These are phyloP conservation scores for Candidula unifasciata DNA, from an alignment of 2,888 invertebrate genomes.

Conservation along the genomic window DNA sequence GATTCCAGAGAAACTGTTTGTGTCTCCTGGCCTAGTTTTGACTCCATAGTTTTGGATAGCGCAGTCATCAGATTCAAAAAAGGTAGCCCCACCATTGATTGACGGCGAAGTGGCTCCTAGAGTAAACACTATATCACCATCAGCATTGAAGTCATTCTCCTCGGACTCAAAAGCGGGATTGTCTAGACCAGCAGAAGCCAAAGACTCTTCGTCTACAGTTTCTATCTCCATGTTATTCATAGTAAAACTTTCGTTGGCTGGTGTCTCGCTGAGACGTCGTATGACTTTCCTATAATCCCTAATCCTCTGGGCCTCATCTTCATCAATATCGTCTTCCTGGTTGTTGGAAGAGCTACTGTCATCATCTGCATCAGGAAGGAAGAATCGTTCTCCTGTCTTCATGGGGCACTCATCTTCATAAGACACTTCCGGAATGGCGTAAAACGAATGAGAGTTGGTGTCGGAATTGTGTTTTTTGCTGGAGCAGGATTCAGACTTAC, in stretches of 20 bases:
- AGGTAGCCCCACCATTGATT: too few species aligned
- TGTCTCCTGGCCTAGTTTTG: neutral
- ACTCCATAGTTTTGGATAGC: neutral
- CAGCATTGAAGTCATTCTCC: neutral
- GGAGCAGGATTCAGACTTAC: too few species aligned
- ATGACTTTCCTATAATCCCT: slow-evolving; percentile 12
- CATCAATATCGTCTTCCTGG: neutral
- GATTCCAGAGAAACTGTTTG: too few species aligned
- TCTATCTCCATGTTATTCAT: neutral
- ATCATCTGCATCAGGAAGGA: neutral
- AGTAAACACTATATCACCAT: slow-evolving; percentile 21
- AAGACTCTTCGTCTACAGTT: neutral
- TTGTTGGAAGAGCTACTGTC: neutral
- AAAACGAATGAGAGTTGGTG: neutral
- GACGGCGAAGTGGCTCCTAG: neutral
- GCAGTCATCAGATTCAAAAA: slow-evolving; percentile 3
- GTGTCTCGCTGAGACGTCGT: neutral
- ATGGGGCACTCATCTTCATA: slow-evolving; percentile 6
- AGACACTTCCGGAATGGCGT: slow-evolving; percentile 20
- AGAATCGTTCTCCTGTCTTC: neutral
- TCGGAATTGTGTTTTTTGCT: neutral
- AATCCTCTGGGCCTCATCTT: neutral
- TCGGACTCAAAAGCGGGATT: neutral
- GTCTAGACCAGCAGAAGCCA: slow-evolving; percentile 1
- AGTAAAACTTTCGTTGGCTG: neutral